Percentiles rank a stretch among this genome's conserved stretches.
phyloP scores from a whole-genome alignment of 2,888 invertebrate genomes.

The Oscheius onirici region DNA sequence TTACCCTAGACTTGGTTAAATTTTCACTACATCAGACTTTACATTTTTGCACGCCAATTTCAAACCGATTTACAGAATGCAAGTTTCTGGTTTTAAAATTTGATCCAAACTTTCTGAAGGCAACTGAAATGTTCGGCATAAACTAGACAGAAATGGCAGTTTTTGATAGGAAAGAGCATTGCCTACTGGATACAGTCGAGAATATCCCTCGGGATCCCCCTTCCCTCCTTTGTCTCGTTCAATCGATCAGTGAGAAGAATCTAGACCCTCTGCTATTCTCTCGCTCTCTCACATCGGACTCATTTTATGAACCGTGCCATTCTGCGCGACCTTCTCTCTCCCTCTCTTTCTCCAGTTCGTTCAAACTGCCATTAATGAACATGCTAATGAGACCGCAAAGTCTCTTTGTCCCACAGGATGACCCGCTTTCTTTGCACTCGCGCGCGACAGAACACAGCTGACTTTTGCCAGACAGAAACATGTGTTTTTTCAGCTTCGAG shows the following conservation, averaged over 20 bases:
- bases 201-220: conserved; percentile 6
- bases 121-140: too few species aligned
- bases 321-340: conserved; percentile 17
- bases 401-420: conserved; percentile 16
- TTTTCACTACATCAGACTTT: too few species aligned
- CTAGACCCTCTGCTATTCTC: not conserved
- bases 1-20: too few species aligned
- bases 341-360: conserved; percentile 30
- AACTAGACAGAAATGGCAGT: too few species aligned
- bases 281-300: conserved; percentile 4
- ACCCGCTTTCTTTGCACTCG: not conserved
- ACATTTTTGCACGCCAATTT: too few species aligned
- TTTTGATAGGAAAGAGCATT: too few species aligned
- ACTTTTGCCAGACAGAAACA: not conserved
- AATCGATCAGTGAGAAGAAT: conserved; percentile 20
- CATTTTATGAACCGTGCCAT: conserved; percentile 29
- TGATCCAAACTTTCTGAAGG: too few species aligned
- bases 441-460: not conserved
- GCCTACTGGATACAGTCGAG: not conserved
- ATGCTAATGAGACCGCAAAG: conserved; percentile 23
- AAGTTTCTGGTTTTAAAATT: too few species aligned
- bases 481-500: conserved; percentile 19
- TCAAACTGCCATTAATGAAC: conserved; percentile 26
- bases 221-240: conserved; percentile 2
- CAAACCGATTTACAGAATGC: too few species aligned